Conservation (phyloP, 2,888 invertebrate species). For the Cyclophora punctaria region DNA sequence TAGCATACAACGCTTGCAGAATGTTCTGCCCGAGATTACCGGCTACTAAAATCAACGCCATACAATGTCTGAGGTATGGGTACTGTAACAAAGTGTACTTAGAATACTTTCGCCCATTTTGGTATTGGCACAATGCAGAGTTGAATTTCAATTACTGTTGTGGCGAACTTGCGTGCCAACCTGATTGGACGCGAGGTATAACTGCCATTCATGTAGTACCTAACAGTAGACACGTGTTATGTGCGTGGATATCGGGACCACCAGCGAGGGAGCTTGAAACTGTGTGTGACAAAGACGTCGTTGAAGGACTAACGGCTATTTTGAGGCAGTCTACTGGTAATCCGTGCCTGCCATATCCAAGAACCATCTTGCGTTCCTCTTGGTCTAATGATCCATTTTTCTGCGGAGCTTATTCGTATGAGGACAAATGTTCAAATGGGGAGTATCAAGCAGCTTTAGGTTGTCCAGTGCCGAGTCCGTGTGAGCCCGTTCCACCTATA, state of each 20-base stretch:
- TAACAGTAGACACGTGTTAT: slow-evolving; percentile 81
- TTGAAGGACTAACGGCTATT: slow-evolving; percentile 77
- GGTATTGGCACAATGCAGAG: slow-evolving; percentile 79
- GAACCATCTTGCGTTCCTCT: slow-evolving; percentile 78
- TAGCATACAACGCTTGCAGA: slow-evolving; percentile 77
- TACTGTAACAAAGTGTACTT: slow-evolving; percentile 85
- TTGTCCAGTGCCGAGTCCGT: slow-evolving; percentile 78
- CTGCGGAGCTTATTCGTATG: slow-evolving; percentile 80
- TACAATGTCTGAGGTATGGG: slow-evolving; percentile 80
- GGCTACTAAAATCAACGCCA: slow-evolving; percentile 79
- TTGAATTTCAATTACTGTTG: slow-evolving; percentile 78
- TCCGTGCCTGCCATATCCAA: slow-evolving; percentile 79
- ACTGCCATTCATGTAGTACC: slow-evolving; percentile 80
- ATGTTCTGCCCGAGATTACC: slow-evolving; percentile 84
- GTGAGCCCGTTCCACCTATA: slow-evolving; percentile 78
- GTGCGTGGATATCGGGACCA: slow-evolving; percentile 80
- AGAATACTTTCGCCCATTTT: slow-evolving; percentile 83
- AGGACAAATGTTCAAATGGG: slow-evolving; percentile 52
- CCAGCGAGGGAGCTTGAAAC: slow-evolving; percentile 80
- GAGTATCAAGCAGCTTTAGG: slow-evolving; percentile 69
- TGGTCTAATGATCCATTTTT: slow-evolving; percentile 85
- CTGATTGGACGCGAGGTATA: slow-evolving; percentile 83
- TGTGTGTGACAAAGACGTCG: slow-evolving; percentile 79
- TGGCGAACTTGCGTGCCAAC: slow-evolving; percentile 66
- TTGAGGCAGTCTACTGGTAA: slow-evolving; percentile 77